Conservation (phyloP, 2,797 vertebrate species). For the Sternotherus odoratus region DNA sequence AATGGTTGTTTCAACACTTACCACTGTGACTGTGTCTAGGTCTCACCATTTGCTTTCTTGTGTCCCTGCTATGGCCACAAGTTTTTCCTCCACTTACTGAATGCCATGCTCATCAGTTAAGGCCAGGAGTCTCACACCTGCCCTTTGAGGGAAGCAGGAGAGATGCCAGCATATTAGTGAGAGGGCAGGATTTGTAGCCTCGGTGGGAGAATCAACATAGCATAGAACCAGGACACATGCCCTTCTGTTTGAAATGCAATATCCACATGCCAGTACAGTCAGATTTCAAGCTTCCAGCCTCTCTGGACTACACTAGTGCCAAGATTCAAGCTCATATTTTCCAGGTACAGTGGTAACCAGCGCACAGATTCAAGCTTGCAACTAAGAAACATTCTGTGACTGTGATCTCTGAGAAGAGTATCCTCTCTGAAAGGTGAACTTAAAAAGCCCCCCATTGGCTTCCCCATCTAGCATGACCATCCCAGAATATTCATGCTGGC, state of each 20-base stretch:
- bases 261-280: background rate
- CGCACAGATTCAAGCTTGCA: background rate
- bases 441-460: slow-evolving; percentile 50
- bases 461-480: slow-evolving; percentile 11
- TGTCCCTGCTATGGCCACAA: background rate
- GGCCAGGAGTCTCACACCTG: background rate
- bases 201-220: background rate
- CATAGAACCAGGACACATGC: background rate
- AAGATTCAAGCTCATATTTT: background rate
- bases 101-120: background rate
- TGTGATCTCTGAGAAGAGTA: slow-evolving; percentile 46
- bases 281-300: background rate
- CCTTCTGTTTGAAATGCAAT: background rate
- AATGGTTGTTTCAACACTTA: background rate
- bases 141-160: background rate
- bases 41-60: background rate
- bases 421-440: slow-evolving; percentile 19
- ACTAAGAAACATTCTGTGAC: slow-evolving; percentile 24
- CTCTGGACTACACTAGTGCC: accelerated
- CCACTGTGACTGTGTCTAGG: background rate
- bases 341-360: background rate
- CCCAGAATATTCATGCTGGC: slow-evolving; percentile 55
- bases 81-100: background rate
- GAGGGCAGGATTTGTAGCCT: background rate
- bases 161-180: background rate